Evolutionary conservation across 37 sponge, comb jelly and placozoan genomes (phyloP), one percentile per base, ranked within the genome.

Genomic region (Halichondria panicea): DNA sequence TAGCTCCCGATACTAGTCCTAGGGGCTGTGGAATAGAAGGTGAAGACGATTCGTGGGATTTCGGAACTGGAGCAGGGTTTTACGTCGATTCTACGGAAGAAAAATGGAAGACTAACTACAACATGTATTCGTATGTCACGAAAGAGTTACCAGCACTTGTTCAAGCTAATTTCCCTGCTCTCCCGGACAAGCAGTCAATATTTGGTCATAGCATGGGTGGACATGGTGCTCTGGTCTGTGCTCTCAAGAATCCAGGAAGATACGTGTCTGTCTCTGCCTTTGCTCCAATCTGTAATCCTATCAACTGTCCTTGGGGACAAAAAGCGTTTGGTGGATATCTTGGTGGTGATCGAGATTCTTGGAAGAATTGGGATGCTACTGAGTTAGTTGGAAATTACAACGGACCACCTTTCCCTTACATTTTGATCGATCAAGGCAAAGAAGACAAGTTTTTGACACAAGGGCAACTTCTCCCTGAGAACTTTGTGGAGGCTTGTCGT

Each of bases 131-230:
- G 18, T 98, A 96, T 60, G 71, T 98, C 22, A 93, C 96, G 1
- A 67, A 74, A 43, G 99, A 98, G 87, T 75, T 98, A 44, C 99
- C 99, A 52, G 43, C 85, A 2, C 62, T 93, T 32, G 65, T 98
- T 37, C 55, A 71, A 12, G 60, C 70, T 12, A 90, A 93, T 54
- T 95, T 98, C 76, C 81, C 79, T 3, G 94, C 88, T 3, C 61
- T 83, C n/a, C 71, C 88, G 0, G 89, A 79, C 18, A 87, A 74
- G 54, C 75, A 83, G 41, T 77, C 84, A 0, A 93, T 98, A 46
- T 75, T 60, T 62, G 99, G 99, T n/a, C 96, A 98, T 78, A 95
- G 96, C 53, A 98, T 98, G 99, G 99, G 99, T 42, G 99, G 99
- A 4, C 99, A 98, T 65, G 99, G 99, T 0, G 99, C 99, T 28